These are phyloP conservation scores for Netelia virgata DNA, from an alignment of 2,888 invertebrate genomes.

Conservation along the genomic window DNA sequence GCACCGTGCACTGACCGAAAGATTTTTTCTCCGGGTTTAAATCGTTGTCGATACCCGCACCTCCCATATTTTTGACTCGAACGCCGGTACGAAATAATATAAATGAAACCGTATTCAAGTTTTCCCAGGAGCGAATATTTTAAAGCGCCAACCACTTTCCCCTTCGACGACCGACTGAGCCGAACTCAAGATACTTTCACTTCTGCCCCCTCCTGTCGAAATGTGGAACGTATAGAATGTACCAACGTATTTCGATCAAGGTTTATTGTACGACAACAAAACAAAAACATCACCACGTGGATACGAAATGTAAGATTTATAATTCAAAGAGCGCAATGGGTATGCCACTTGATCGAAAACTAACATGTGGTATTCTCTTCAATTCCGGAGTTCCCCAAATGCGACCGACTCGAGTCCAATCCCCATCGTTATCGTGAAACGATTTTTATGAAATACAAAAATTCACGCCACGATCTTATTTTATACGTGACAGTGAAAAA, in stretches of 20 bases:
- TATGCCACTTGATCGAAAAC: not conserved
- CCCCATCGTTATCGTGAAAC: no score
- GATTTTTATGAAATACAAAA: no score
- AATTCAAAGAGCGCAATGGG: not conserved
- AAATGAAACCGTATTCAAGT: not conserved
- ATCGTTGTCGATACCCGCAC: constrained; percentile 5
- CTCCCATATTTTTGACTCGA: constrained; percentile 25
- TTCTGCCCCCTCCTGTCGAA: not conserved
- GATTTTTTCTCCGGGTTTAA: constrained; percentile 21
- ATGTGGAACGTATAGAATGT: no score
- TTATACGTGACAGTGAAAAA: no score
- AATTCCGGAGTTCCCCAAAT: not conserved
- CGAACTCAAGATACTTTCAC: not conserved
- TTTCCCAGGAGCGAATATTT: not conserved
- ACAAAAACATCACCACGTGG: not conserved
- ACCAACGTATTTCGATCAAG: no score
- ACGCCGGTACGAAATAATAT: not conserved
- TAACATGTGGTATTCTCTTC: not conserved
- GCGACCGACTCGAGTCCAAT: not conserved
- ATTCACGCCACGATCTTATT: no score
- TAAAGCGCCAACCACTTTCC: not conserved
- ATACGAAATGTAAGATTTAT: not conserved
- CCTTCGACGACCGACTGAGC: not conserved
- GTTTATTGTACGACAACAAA: no score
- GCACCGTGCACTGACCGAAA: constrained; percentile 34